phyloP scores from a whole-genome alignment of 92 coral and sea anemone species.

The Phenganax subtilis region DNA sequence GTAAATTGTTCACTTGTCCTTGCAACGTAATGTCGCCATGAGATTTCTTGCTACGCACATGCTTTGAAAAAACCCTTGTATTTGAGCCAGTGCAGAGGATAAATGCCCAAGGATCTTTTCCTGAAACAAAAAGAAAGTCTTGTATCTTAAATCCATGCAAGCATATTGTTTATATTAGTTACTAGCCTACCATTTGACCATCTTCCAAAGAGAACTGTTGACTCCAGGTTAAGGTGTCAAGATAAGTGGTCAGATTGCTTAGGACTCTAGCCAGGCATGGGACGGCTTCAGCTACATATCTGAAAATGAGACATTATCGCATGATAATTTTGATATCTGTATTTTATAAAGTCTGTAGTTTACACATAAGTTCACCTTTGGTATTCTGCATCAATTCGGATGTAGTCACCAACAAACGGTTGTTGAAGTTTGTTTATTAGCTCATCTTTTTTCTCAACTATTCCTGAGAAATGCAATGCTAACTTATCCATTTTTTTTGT shows the following conservation, averaged over 20 bases:
- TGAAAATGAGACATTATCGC: slow-evolving; percentile 5
- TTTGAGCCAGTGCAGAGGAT: slow-evolving; percentile 74
- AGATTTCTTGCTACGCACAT: slow-evolving; percentile 62
- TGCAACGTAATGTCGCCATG: slow-evolving; percentile 49
- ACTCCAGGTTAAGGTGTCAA: slow-evolving; percentile 74
- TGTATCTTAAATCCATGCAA: background rate
- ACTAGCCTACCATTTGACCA: slow-evolving; percentile 63
- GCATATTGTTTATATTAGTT: background rate
- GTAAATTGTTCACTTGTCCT: slow-evolving; percentile 19
- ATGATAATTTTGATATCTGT: too few relatives aligned
- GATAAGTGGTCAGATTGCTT: slow-evolving; percentile 65
- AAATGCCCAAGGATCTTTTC: slow-evolving; percentile 60
- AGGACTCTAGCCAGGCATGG: slow-evolving; percentile 70
- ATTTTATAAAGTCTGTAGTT: background rate
- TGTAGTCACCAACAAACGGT: slow-evolving; percentile 84
- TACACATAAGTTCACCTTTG: slow-evolving; percentile 53
- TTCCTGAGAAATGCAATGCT: slow-evolving; percentile 62
- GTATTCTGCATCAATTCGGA: slow-evolving; percentile 76
- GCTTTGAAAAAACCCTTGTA: slow-evolving; percentile 78
- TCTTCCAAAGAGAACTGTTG: slow-evolving; percentile 57
- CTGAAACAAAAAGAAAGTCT: slow-evolving; percentile 40
- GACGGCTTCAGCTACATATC: slow-evolving; percentile 61
- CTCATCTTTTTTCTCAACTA: slow-evolving; percentile 80
- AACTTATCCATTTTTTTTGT: slow-evolving; percentile 63
- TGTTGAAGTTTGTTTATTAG: slow-evolving; percentile 77